Base-by-base conservation (phyloP, 1,140 invertebrate genomes). In the Nasonia vitripennis region DNA sequence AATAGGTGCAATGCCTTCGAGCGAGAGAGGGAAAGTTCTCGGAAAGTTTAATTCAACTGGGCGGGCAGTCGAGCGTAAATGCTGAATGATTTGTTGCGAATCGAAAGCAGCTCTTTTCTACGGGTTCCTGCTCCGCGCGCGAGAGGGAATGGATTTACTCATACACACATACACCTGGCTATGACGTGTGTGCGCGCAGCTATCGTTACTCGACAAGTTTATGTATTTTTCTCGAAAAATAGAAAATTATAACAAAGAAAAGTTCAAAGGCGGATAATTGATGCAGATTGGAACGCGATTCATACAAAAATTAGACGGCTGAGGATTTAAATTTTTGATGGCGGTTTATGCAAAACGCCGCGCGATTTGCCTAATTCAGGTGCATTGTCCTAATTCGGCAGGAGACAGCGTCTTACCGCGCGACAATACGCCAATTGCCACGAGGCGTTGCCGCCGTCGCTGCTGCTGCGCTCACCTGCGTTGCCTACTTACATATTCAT, bases 31-130 rank as follows among this genome's bases (percentile, higher is more conserved):
- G 87, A 78, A 89, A 91, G 86, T 90, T 92, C 88, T 89, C 84
- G 85, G 88, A 88, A 90, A 92, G 90, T 92, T 92, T 91, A 91
- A 92, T 92, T 91, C 89, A 91, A 90, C 88, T 89, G 87, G 88
- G 88, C 86, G 89, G 86, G 87, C 87, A 90, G 86, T 86, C 86
- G 87, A 86, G 90, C 87, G 89, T 90, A 87, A 91, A 91, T 87
- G 86, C 86, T 87, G 88, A 90, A 91, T 91, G 89, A 90, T 91
- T 92, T 91, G 91, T 91, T 90, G 90, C 89, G 89, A 91, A 91
- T 91, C 90, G 90, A 91, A 90, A 91, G 84, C 88, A 45, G 37
- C 55, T 20, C 55, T 62, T 62, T 62, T 62, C 55, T 62, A 20
- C 6, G 55, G 55, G 5, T 62, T n/a, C 55, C 20, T 17, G 12